phyloP scores from a whole-genome alignment of 2,888 invertebrate genomes.

The Eupithecia vulgata region DNA sequence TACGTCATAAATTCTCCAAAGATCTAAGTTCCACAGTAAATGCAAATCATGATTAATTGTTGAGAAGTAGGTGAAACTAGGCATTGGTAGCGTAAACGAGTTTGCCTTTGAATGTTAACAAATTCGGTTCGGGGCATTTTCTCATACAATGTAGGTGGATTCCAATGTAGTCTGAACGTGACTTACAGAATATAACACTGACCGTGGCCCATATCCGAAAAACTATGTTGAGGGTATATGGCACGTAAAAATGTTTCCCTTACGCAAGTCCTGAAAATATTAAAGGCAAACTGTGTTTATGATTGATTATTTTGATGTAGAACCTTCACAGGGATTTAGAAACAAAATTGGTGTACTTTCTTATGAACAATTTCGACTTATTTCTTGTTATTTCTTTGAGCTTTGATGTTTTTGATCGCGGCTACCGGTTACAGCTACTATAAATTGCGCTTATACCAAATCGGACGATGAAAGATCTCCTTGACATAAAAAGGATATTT shows the following conservation, averaged over 20 bases:
- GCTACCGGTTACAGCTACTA: not conserved
- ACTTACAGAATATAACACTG: not conserved
- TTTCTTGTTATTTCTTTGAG: conserved; percentile 2
- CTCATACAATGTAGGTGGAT: not conserved
- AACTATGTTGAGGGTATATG: not conserved
- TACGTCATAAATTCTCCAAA: conserved; percentile 1
- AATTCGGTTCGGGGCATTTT: not conserved
- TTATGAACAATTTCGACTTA: not conserved
- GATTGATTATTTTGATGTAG: conserved; percentile 13
- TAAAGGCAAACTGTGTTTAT: conserved; percentile 7
- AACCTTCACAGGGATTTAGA: conserved; percentile 4
- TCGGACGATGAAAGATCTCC: conserved; percentile 9
- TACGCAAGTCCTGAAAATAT: not conserved
- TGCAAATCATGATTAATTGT: not conserved
- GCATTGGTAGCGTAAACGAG: not conserved
- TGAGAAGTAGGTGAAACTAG: not conserved
- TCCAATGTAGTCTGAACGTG: not conserved
- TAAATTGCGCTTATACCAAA: not conserved
- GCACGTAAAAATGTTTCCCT: not conserved
- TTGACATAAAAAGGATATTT: conserved; percentile 13
- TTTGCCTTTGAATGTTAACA: not conserved
- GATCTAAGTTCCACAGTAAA: not conserved
- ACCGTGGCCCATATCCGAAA: not conserved
- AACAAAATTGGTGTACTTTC: conserved; percentile 16
- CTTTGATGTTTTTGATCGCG: not conserved